Percentiles rank a stretch among this genome's conserved stretches.
Conservation (phyloP, 2,113 vertebrate genomes). For the Calonectris borealis region DNA sequence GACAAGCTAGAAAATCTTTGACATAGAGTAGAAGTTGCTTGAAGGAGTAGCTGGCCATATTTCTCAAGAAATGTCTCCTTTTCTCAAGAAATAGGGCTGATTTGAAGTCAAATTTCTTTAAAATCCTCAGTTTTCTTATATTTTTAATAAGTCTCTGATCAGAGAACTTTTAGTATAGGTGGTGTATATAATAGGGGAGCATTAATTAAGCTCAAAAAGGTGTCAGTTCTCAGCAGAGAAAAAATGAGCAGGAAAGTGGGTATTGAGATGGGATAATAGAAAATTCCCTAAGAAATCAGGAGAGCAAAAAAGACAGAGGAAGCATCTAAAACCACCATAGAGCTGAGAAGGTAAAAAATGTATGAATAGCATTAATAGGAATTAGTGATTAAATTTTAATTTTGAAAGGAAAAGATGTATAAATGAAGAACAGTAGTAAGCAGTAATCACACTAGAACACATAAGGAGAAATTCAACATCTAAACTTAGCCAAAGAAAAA, state of each 20-base stretch:
- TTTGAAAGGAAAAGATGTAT: neutral
- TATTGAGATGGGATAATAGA: neutral
- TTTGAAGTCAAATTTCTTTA: neutral
- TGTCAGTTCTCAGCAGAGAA: neutral
- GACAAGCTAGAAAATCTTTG: neutral
- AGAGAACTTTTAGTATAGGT: neutral
- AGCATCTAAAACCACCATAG: neutral
- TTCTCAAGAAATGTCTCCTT: neutral
- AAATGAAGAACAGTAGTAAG: neutral
- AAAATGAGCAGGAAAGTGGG: neutral
- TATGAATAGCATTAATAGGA: neutral
- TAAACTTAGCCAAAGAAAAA: neutral
- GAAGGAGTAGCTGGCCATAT: neutral
- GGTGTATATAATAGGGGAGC: neutral
- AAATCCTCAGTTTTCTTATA: neutral
- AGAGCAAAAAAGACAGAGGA: neutral
- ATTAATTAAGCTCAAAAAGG: neutral
- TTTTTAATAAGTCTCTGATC: neutral
- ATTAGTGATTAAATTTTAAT: constrained; percentile 7
- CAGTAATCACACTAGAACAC: neutral
- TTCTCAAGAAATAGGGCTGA: neutral
- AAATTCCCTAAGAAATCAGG: neutral
- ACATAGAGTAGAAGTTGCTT: neutral
- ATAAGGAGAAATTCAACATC: neutral
- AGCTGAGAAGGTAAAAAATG: neutral